Evolutionary conservation across 2,797 vertebrate genomes (phyloP), one percentile per base, ranked within the genome.

Genomic region (Phylloscopus collybita): DNA sequence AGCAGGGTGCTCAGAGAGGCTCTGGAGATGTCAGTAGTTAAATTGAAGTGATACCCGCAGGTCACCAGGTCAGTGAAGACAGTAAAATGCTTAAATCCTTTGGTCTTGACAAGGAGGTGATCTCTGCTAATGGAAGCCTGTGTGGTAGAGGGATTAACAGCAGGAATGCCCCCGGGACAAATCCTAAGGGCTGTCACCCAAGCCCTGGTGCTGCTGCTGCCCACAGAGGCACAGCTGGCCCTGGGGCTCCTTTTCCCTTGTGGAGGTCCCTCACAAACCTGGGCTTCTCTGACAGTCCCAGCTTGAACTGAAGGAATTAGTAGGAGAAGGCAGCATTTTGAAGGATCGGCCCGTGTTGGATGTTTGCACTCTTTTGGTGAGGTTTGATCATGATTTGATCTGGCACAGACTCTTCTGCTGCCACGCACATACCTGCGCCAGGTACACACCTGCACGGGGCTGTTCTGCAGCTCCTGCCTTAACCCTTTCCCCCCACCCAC

Each of bases 391-490:
- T 47, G 64, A 92, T 67, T 84, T 64, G 81, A 56, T 75, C 38
- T 74, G 94, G 94, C 94, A 86, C 65, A 11, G 80, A 1, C 0
- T 9, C 83, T 72, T n/a, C 70, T 84, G 80, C 88, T 96, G 92
- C 88, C 66, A 16, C 40, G 15, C 13, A 29, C 83, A 34, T 92
- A 56, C 66, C 78, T 93, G 95, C 16, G 0, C 60, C 50, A 40
- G 72, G 15, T 50, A 10, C 86, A 45, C 89, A 62, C 66, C 78
- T 94, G 95, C 18, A 0, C 60, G 26, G 91, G 91, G 95, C 92
- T 85, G 93, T 88, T 81, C 70, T 34, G 88, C 88, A 92, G 90
- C 93, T 90, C 92, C 80, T 0, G 27, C 88, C 76, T 90, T 64
- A 73, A 64, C 92, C 85, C 88, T 51, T 93, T 51, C 71, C 12